Evolutionary conservation across 2,113 vertebrate species (phyloP), one percentile per base, ranked within the genome.

Genomic region (Pterophyllum scalare): DNA sequence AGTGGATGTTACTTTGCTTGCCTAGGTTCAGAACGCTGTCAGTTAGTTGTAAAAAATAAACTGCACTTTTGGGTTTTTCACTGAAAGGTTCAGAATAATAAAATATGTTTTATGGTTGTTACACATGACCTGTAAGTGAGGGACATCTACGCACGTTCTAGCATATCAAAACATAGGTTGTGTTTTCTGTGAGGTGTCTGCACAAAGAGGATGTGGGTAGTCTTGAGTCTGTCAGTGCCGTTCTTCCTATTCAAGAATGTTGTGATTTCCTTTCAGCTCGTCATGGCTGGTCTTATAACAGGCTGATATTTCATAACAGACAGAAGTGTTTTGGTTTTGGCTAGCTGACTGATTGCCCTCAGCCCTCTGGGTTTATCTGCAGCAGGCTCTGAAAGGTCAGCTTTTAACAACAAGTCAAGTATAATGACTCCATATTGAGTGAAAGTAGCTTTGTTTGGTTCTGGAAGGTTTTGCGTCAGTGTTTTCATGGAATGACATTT

Each of bases 361-460:
- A 2, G 70, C 80, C 75, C 81, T 90, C 49, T 43, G 72, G 77
- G 90, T 92, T 91, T 91, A 78, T 77, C 59, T 82, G 72, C 88
- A 81, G 77, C 84, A 57, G 80, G 61, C 90, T 81, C 3, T 15
- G 62, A 91, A 93, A 91, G 93, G 92, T 94, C 93, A 93, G 81
- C 90, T 83, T 91, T 93, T 81, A 91, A 92, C 87, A 82, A 91
- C 90, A 64, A 94, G 91, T 93, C 89, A 89, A 91, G 87, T 90
- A 82, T 88, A 94, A 91, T 92, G 89, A 92, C 91, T 94, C 90
- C 87, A 80, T 92, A 90, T 91, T 91, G 90, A 87, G 81, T 92
- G 67, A 92, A 72, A 86, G 87, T 85, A 86, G 84, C 85, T 93
- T 93, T 94, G 92, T 93, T 83, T 81, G 76, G 83, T 26, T 79